These are phyloP conservation scores for Orius laevigatus DNA, from an alignment of 1,140 invertebrate species.

Conservation along the genomic window DNA sequence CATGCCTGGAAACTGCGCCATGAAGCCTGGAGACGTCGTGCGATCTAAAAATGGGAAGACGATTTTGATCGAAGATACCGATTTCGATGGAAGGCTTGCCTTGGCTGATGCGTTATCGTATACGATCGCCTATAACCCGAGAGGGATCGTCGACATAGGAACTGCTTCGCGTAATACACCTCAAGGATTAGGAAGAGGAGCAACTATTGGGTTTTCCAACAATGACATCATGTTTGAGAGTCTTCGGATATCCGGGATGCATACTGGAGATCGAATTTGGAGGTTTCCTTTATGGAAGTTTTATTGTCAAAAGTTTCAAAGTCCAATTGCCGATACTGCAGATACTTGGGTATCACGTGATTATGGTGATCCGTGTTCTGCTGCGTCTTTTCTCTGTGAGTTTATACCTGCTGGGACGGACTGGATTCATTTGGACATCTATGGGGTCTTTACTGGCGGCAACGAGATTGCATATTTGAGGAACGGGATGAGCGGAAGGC, in stretches of 20 bases:
- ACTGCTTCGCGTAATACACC: constrained; percentile 24
- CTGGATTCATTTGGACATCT: constrained; percentile 42
- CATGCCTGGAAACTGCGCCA: constrained; percentile 63
- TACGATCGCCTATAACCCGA: constrained; percentile 38
- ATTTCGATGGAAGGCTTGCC: constrained; percentile 44
- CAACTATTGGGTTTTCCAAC: constrained; percentile 39
- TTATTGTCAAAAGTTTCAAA: constrained; percentile 26
- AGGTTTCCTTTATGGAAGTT: constrained; percentile 43
- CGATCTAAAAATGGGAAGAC: constrained; percentile 62
- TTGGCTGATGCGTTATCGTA: constrained; percentile 46
- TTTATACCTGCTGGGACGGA: constrained; percentile 34
- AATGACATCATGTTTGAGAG: constrained; percentile 32
- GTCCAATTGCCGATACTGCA: constrained; percentile 20
- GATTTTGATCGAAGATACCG: constrained; percentile 46
- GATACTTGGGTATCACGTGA: constrained; percentile 9
- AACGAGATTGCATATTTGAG: constrained; percentile 49
- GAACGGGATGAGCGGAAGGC: constrained; percentile 59
- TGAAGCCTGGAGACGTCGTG: constrained; percentile 77
- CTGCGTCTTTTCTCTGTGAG: constrained; percentile 39
- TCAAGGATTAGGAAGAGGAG: constrained; percentile 32
- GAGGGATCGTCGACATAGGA: constrained; percentile 41
- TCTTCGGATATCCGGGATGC: constrained; percentile 30
- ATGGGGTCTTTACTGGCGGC: constrained; percentile 35
- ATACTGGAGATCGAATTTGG: constrained; percentile 48
- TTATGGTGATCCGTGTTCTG: constrained; percentile 33